Evolutionary conservation across 1,140 invertebrate genomes (phyloP), one percentile per base, ranked within the genome.

Genomic region (Drosophila prosaltans): DNA sequence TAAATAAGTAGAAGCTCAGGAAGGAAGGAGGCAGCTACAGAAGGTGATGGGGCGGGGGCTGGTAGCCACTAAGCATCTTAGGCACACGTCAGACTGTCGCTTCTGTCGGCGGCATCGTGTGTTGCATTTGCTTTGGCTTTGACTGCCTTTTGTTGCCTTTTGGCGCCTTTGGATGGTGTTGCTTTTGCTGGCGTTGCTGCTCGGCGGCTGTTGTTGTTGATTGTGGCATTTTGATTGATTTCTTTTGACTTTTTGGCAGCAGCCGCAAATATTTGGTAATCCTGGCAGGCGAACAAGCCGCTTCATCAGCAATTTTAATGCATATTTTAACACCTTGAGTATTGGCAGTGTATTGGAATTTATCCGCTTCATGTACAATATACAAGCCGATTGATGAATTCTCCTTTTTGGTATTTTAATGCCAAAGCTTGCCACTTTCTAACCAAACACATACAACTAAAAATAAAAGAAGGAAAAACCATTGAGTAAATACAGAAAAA

Each of bases 181-280:
- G 51, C 55, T 70, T 65, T 70, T 65, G 55, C 67, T 61, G 61
- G 40, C 28, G 28, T 36, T 28, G 51, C n/a, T 59, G 54, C n/a
- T 64, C 32, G 16, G n/a, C 11, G 9, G 43, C 51, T 63, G 66
- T 41, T 70, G 66, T 88, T 78, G 84, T 89, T 81, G 84, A 89
- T 89, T 89, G 81, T 89, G 84, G 84, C 84, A 89, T 89, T 89
- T 89, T 89, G 84, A 89, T 89, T 89, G 84, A 89, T 89, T 89
- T 89, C 84, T 89, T 89, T 81, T 89, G 80, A 89, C 84, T 89
- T 89, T 77, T 89, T 82, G 85, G 78, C 78, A 75, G 70, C 78
- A 89, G 80, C 86, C 80, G 74, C 80, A 89, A 88, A 89, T 84
- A 89, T 89, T 88, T 88, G 83, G 84, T 88, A 88, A 84, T 88